A percentile compares a stretch with the other conserved stretches of the same genome.
Conservation (phyloP, 2,888 invertebrate genomes). For the Ditula angustiorana region DNA sequence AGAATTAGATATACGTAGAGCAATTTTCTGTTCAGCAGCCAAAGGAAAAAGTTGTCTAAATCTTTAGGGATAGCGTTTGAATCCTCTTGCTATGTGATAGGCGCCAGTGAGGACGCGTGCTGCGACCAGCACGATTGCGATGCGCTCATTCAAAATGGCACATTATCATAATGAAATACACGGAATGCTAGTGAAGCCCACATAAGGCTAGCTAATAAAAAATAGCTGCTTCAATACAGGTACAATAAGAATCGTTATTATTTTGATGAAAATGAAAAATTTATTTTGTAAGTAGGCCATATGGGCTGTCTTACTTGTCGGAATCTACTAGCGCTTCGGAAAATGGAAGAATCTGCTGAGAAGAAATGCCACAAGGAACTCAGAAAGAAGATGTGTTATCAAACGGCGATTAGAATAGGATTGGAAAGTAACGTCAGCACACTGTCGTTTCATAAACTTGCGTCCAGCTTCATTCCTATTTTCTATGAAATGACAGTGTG, state of each 20-base stretch:
- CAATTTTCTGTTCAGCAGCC: neutral
- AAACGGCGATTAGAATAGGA: too few species aligned
- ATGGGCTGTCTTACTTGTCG: too few species aligned
- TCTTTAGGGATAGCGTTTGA: neutral
- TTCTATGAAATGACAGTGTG: too few species aligned
- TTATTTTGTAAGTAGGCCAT: too few species aligned
- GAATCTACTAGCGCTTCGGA: too few species aligned
- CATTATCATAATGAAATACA: slow-evolving; percentile 81
- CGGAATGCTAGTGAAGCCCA: slow-evolving; percentile 75
- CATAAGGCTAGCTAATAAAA: too few species aligned
- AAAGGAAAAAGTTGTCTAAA: neutral
- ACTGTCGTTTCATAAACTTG: too few species aligned
- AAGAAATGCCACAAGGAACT: too few species aligned
- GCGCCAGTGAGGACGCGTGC: slow-evolving; percentile 71
- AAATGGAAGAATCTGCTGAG: too few species aligned
- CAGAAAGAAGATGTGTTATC: too few species aligned
- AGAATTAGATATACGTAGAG: slow-evolving; percentile 50
- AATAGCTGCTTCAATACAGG: slow-evolving; percentile 61
- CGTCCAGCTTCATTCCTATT: too few species aligned
- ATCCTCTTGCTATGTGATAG: slow-evolving; percentile 42
- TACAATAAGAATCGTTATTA: slow-evolving; percentile 48
- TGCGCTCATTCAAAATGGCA: slow-evolving; percentile 77
- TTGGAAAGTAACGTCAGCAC: too few species aligned
- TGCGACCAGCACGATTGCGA: slow-evolving; percentile 60
- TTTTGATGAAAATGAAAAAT: slow-evolving; percentile 10